Evolutionary conservation across 2,888 invertebrate species (phyloP), one percentile per base, ranked within the genome.

Genomic region (Strigamia crassipes): DNA sequence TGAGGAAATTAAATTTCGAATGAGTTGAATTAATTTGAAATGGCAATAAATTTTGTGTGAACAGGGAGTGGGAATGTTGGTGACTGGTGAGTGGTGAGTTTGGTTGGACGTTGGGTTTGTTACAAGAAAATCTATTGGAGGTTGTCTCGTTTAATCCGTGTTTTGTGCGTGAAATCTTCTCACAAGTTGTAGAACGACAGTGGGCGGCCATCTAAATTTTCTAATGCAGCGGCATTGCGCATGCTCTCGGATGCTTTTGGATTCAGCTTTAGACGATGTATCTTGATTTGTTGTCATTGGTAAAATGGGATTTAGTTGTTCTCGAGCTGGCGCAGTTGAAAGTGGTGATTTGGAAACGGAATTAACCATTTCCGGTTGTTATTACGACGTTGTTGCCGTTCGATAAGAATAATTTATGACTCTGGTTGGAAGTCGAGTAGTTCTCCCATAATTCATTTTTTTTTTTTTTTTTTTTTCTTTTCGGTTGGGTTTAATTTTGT

Each of bases 11-110:
- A 66, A 66, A 66, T 66, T 66, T 66, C 61, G 61, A 66, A 66
- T 66, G 61, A 66, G 61, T 66, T 66, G 61, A 66, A 66, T 66
- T 66, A 66, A 66, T 66, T 66, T 66, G 21, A 66, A 66, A 66
- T 23, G 61, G 61, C 61, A 66, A 66, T 66, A 66, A 66, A 66
- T 66, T 66, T 23, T 3, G 23, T 21, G 61, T 23, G 21, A 66
- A 23, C n/a, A n/a, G n/a, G n/a, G n/a, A 46, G 15, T 1, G 46
- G 46, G 12, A 5, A n/a, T 5, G 0, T 1, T 6, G 38, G 38
- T 38, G 51, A 46, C 3, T 18, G 61, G 18, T 66, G 61, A 66
- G 27, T 27, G 27, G 27, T 27, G 27, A 2, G 27, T 27, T 27
- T 3, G 27, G 27, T 27, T 27, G 27, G 27, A 27, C 27, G 27